Evolutionary conservation across 1,140 invertebrate genomes (phyloP), one percentile per base, ranked within the genome.

Genomic region (Drosophila murphyi): DNA sequence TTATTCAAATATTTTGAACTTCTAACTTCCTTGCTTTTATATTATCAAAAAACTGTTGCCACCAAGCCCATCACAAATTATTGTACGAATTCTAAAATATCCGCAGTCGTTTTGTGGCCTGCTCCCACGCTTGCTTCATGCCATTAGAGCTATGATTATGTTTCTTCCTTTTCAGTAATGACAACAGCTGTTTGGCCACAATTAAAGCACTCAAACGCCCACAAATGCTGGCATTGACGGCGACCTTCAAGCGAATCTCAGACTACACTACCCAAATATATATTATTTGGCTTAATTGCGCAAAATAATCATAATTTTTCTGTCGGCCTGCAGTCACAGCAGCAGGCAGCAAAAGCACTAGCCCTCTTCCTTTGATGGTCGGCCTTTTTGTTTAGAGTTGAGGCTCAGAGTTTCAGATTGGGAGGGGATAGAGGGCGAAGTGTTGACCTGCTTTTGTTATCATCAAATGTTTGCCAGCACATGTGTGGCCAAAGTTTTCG

Each of bases 401-500:
- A 20, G 20, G 20, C 20, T 20, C 20, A 20, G 20, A 20, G 20
- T 20, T 20, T 20, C 34, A 10, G n/a, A 5, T 6, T 50, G 41
- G 12, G 7, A 3, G 32, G 50, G 64, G 12, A 57, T 1, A 20
- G 20, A 20, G 20, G 20, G 20, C 1, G 20, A 31, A 54, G 56
- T 70, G 70, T 69, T 87, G 82, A 86, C 82, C 82, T 82, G 79
- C 78, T 86, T 86, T 87, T 87, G 76, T 88, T 86, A 87, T 86
- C 82, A 88, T 79, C 82, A 87, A 86, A 86, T 82, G 52, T 62
- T 72, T 67, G 57, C 78, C 82, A 75, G 72, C 71, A 80, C 72
- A 64, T 81, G 70, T 79, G 69, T 52, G 68, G 55, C 57, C 57
- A 87, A 86, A 87, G 79, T 87, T 86, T 74, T 69, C 62, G 72